A percentile compares a stretch with the other conserved stretches of the same genome.
Conservation (phyloP, 2,113 vertebrate species). For the Pachypanchax playfairii region DNA sequence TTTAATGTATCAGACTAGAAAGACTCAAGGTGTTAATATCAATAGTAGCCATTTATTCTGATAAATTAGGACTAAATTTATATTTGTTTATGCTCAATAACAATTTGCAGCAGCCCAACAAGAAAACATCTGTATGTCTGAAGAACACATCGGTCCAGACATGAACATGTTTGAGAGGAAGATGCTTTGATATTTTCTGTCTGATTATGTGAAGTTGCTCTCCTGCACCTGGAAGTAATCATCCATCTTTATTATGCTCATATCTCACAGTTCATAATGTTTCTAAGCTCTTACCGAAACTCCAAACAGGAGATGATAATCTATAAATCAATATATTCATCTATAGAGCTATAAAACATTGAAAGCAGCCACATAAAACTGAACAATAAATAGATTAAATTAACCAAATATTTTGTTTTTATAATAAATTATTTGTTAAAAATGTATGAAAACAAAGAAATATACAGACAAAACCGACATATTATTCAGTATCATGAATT, state of each 20-base stretch:
- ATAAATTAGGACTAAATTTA: neutral
- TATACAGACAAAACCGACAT: too few species aligned
- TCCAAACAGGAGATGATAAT: too few species aligned
- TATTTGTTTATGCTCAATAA: neutral
- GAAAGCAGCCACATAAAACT: neutral
- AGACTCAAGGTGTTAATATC: too few species aligned
- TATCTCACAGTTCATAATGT: conserved; percentile 32
- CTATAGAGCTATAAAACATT: too few species aligned
- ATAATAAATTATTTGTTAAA: neutral
- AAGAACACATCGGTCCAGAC: conserved; percentile 1
- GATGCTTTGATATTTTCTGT: conserved; percentile 30
- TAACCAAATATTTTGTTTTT: too few species aligned
- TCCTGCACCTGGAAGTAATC: conserved; percentile 45
- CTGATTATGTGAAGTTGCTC: conserved; percentile 18
- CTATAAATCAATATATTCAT: too few species aligned
- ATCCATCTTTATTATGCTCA: conserved; percentile 25
- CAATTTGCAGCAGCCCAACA: neutral
- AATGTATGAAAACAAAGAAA: neutral
- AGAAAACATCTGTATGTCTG: conserved; percentile 1
- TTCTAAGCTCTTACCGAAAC: conserved; percentile 19
- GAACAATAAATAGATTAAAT: too few species aligned
- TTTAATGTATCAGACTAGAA: too few species aligned
- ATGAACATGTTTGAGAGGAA: neutral
- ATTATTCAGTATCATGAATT: too few species aligned
- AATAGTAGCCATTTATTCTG: neutral